These are phyloP conservation scores for Tokudaia tokunoshimensis DNA, from an alignment of 2,797 vertebrate genomes.

Conservation along the genomic window DNA sequence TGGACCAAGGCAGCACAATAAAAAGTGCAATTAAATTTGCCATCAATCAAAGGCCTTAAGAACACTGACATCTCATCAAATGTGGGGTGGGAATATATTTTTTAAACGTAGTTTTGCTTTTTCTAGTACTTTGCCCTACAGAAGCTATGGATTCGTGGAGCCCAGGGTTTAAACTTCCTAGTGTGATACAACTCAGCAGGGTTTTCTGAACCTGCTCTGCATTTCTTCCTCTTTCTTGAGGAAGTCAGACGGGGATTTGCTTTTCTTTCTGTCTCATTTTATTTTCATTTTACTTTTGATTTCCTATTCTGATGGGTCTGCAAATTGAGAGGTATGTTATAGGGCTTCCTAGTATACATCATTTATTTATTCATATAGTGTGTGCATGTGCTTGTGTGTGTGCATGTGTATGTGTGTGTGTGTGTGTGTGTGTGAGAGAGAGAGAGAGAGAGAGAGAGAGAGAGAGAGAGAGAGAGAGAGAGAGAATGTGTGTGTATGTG, in stretches of 20 bases:
- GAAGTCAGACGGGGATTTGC: background rate
- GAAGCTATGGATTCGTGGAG: slow-evolving; percentile 67
- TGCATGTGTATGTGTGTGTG: background rate
- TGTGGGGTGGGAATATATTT: background rate
- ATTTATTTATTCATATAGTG: background rate
- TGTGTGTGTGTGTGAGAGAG: background rate
- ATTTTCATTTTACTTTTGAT: slow-evolving; percentile 12
- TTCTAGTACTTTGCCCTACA: slow-evolving; percentile 65
- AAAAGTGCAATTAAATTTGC: slow-evolving; percentile 85
- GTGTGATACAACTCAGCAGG: background rate
- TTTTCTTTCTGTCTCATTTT: background rate
- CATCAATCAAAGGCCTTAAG: slow-evolving; percentile 81
- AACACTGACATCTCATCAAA: slow-evolving; percentile 78
- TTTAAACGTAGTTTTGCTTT: slow-evolving; percentile 67
- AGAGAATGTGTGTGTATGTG: background rate
- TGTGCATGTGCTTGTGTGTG: background rate
- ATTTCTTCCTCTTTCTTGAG: background rate
- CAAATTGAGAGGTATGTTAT: slow-evolving; percentile 76
- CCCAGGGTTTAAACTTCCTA: background rate
- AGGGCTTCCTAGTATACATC: slow-evolving; percentile 58
- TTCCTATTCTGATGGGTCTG: slow-evolving; percentile 53
- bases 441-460: too few relatives aligned
- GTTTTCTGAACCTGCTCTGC: slow-evolving; percentile 62
- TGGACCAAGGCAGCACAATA: slow-evolving; percentile 76
- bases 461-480: too few relatives aligned